phyloP scores from a whole-genome alignment of 1,140 invertebrate genomes.

The Kradibia gibbosae region DNA sequence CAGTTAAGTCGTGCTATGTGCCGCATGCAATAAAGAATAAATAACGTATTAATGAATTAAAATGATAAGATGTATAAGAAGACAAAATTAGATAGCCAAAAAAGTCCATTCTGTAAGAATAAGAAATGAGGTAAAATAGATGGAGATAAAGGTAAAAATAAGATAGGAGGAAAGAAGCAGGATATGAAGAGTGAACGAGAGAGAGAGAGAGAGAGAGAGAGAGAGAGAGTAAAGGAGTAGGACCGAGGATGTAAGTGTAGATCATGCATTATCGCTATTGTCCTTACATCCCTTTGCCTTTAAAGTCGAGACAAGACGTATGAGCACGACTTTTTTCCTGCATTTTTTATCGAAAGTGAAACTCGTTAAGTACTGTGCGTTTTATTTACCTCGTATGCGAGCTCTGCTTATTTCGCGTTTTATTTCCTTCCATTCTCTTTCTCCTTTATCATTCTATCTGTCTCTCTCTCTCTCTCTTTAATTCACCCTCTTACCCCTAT shows the following conservation, averaged over 20 bases:
- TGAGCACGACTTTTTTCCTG: constrained; percentile 36
- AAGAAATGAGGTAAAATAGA: neutral
- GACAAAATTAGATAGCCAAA: constrained; percentile 23
- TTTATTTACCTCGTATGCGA: neutral
- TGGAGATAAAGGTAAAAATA: neutral
- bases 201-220: constrained; percentile 18
- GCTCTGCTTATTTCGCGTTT: neutral
- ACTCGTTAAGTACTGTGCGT: constrained; percentile 47
- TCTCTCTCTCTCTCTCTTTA: too few species aligned
- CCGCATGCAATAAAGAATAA: neutral
- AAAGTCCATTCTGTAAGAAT: neutral
- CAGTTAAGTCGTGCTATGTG: neutral
- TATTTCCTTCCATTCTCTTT: neutral
- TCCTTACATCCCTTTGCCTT: constrained; percentile 40
- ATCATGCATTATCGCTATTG: constrained; percentile 50
- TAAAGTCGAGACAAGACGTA: neutral
- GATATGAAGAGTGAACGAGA: neutral
- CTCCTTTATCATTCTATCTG: neutral
- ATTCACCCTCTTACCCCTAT: neutral
- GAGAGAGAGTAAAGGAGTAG: neutral
- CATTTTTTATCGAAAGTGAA: constrained; percentile 51
- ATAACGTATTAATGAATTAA: neutral
- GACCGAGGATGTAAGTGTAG: constrained; percentile 42
- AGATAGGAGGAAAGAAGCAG: neutral
- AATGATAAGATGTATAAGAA: neutral